Conservation (phyloP, 2,888 invertebrate genomes). For the Tachystola acroxantha region DNA sequence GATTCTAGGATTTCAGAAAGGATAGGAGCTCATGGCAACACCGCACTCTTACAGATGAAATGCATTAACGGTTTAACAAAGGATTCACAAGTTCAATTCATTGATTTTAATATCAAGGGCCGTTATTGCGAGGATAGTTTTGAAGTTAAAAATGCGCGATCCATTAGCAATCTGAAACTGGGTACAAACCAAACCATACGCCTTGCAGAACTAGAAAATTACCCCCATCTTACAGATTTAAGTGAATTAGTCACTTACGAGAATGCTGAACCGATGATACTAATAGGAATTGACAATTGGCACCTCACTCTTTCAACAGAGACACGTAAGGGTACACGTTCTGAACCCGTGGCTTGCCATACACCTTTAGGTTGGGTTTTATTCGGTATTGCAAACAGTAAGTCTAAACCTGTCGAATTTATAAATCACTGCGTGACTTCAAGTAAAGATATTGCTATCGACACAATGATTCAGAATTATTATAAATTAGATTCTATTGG, state of each 20-base stretch:
- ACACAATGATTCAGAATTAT: no score
- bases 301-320: neutral
- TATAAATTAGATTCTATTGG: no score
- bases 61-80: neutral
- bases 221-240: neutral
- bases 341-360: neutral
- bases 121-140: neutral
- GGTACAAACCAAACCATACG: neutral
- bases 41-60: neutral
- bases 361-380: neutral
- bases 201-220: neutral
- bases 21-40: neutral
- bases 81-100: neutral
- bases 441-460: no score
- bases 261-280: neutral
- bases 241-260: neutral
- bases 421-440: no score
- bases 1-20: neutral
- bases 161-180: neutral
- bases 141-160: neutral
- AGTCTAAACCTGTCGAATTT: no score
- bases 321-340: neutral
- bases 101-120: neutral
- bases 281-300: neutral
- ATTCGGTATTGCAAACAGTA: neutral